phyloP scores from a whole-genome alignment of 2,888 invertebrate genomes.

The Andrena bicolor region DNA sequence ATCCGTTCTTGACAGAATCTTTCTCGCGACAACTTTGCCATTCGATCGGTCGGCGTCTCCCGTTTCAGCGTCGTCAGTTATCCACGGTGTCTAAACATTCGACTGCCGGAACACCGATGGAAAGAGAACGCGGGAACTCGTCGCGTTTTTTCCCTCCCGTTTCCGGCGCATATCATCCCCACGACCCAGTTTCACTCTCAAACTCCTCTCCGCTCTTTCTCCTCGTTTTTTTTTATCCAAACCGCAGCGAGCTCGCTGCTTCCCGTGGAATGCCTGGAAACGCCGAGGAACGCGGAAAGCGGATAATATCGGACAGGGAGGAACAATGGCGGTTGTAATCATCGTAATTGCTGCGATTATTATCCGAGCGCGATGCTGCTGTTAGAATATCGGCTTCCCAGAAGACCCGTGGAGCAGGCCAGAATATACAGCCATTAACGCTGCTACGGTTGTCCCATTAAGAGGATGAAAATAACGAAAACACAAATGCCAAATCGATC shows the following conservation, averaged over 20 bases:
- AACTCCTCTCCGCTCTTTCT: neutral
- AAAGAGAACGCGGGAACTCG: slow-evolving; percentile 13
- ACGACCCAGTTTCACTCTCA: slow-evolving; percentile 40
- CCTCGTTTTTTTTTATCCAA: neutral
- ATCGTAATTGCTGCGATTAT: slow-evolving; percentile 63
- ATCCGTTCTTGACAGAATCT: slow-evolving; percentile 37
- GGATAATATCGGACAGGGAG: slow-evolving; percentile 51
- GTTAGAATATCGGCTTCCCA: neutral
- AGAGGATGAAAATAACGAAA: neutral
- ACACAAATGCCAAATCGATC: neutral
- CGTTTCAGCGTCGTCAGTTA: slow-evolving; percentile 35
- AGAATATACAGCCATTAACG: slow-evolving; percentile 16
- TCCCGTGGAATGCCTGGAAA: slow-evolving; percentile 34
- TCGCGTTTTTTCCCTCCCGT: neutral
- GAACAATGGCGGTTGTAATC: slow-evolving; percentile 58
- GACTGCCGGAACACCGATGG: slow-evolving; percentile 34
- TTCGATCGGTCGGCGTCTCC: slow-evolving; percentile 48
- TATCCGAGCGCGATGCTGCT: slow-evolving; percentile 35
- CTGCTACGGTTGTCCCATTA: neutral
- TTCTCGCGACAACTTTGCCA: slow-evolving; percentile 24
- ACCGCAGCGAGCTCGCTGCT: slow-evolving; percentile 10
- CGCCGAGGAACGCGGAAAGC: slow-evolving; percentile 40
- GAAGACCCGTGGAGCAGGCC: neutral
- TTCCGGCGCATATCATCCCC: slow-evolving; percentile 2
- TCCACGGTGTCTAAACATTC: slow-evolving; percentile 8